A percentile compares a stretch with the other conserved stretches of the same genome.
Conservation (phyloP, 2,888 invertebrate species). For the Hypselothyrea guttata region DNA sequence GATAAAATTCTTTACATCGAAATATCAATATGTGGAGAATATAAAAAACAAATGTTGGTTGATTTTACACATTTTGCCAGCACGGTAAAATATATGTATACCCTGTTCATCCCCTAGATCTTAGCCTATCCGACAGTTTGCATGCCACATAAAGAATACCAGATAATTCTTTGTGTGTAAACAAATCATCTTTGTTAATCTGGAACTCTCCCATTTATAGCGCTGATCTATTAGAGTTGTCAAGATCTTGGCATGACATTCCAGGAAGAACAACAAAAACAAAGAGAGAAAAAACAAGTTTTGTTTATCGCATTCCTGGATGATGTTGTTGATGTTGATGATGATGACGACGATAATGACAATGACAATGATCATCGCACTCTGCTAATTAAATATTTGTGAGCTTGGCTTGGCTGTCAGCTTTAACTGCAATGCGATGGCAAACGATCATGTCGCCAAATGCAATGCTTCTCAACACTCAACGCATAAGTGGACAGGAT, state of each 20-base stretch:
- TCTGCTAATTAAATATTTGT: conserved; percentile 36
- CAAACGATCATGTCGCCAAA: conserved; percentile 42
- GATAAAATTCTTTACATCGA: no score
- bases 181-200: conserved; percentile 31
- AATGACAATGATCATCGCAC: conserved; percentile 31
- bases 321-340: conserved; percentile 16
- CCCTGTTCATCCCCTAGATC: no score
- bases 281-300: no score
- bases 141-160: no score
- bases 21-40: no score
- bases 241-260: conserved; percentile 23
- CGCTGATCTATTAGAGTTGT: conserved; percentile 38
- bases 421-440: conserved; percentile 23
- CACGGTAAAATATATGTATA: no score
- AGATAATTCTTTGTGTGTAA: background rate
- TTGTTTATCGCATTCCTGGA: conserved; percentile 26
- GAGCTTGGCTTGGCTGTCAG: conserved; percentile 12
- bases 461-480: conserved; percentile 47
- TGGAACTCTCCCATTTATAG: conserved; percentile 14
- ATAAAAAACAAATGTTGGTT: no score
- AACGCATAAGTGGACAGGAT: conserved; percentile 27
- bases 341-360: no score
- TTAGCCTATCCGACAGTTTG: no score
- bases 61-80: no score
- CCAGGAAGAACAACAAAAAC: conserved; percentile 25